phyloP scores from a whole-genome alignment of 2,888 invertebrate genomes.

The Frankliniella intonsa region DNA sequence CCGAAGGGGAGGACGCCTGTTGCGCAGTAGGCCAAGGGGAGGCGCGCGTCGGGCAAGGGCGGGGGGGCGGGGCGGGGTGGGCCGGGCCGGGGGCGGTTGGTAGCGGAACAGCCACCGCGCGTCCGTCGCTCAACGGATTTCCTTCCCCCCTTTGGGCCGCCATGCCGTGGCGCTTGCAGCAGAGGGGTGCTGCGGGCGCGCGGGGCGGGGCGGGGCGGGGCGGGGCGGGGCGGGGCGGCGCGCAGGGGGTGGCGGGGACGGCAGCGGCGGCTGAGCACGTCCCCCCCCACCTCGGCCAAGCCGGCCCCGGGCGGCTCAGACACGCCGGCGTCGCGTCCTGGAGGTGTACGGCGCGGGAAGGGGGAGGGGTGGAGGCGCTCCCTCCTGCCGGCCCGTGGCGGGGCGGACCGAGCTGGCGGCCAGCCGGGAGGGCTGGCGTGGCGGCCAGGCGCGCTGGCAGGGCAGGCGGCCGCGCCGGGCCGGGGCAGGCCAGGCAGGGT shows the following conservation, averaged over 20 bases:
- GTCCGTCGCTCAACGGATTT: not conserved
- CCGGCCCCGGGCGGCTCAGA: not conserved
- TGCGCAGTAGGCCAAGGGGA: conserved; percentile 1
- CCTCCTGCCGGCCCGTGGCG: not conserved
- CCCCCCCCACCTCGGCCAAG: not conserved
- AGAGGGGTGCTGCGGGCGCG: not conserved
- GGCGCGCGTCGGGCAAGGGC: not conserved
- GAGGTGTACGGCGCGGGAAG: not conserved
- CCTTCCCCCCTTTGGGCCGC: not conserved
- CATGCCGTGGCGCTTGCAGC: not conserved
- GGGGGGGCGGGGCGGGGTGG: not conserved
- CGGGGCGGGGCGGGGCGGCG: not conserved
- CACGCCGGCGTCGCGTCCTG: conserved; percentile 1
- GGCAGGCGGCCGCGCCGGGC: not conserved
- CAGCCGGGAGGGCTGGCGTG: not conserved
- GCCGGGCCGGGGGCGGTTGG: too few relatives aligned
- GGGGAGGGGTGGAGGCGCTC: not conserved
- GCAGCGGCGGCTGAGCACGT: not conserved
- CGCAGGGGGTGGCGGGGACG: conserved; percentile 5
- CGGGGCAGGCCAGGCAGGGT: not conserved
- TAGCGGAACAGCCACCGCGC: not conserved
- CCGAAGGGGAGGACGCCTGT: not conserved
- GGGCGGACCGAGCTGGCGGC: conserved; percentile 16
- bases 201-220: not conserved
- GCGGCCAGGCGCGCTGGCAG: not conserved